phyloP scores from a whole-genome alignment of 2,113 vertebrate genomes.

The Sula dactylatra region DNA sequence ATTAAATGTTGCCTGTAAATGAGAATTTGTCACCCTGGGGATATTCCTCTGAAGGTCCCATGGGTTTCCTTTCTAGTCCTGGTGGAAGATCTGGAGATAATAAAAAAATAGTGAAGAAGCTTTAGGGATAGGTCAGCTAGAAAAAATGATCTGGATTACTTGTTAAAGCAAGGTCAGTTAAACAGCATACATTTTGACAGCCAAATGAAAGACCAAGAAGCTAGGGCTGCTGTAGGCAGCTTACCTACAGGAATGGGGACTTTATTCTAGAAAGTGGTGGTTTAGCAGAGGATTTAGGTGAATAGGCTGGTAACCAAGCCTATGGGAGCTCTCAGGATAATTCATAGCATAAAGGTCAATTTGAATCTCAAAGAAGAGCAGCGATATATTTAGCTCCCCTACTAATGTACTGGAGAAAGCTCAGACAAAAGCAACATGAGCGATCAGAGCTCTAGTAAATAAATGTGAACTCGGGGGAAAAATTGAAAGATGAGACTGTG shows the following conservation, averaged over 20 bases:
- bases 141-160: constrained; percentile 37
- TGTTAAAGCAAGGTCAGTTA: neutral
- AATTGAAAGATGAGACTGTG: neutral
- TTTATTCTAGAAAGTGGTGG: constrained; percentile 41
- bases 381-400: constrained; percentile 40
- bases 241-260: constrained; percentile 19
- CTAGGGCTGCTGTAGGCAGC: constrained; percentile 29
- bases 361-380: constrained; percentile 35
- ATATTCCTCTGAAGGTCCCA: neutral
- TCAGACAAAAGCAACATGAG: constrained; percentile 7
- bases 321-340: constrained; percentile 6
- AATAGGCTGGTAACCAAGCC: constrained; percentile 33
- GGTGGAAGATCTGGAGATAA: neutral
- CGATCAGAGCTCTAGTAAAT: constrained; percentile 1
- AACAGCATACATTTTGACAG: neutral
- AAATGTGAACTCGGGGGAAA: neutral
- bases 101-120: neutral
- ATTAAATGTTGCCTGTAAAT: neutral
- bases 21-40: neutral
- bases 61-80: neutral
- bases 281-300: constrained; percentile 47
- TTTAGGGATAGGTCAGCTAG: neutral
- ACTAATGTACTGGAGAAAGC: constrained; percentile 9
- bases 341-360: neutral
- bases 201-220: constrained; percentile 10